Evolutionary conservation across 2,797 vertebrate genomes (phyloP).

Genomic region (Forpus xanthops): DNA sequence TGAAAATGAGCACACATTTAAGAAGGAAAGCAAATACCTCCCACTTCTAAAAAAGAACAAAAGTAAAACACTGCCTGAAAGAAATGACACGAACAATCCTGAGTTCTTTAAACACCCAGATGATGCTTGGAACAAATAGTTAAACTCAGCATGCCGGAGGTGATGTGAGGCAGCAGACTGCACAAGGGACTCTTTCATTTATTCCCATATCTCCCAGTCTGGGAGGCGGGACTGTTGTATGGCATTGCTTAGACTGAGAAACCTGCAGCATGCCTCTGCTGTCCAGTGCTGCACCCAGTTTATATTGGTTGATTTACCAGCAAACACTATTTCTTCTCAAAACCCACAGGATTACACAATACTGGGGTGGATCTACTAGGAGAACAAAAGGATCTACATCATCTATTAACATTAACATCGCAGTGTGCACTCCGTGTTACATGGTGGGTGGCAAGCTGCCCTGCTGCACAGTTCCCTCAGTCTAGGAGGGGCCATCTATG

Average conservation of each 20-base stretch:
- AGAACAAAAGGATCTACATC: background rate
- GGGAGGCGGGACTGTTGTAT: background rate
- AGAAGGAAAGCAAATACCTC: constrained; percentile 56
- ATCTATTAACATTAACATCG: background rate
- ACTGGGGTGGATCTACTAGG: background rate
- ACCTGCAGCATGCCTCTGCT: background rate
- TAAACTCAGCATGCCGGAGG: background rate
- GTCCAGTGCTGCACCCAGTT: background rate
- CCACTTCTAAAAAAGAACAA: constrained; percentile 39
- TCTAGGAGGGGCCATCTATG: fast-evolving
- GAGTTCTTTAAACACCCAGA: constrained; percentile 4
- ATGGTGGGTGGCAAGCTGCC: background rate
- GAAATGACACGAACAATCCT: background rate
- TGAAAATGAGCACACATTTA: constrained; percentile 55
- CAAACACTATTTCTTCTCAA: background rate
- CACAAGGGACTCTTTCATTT: background rate
- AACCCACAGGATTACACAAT: background rate
- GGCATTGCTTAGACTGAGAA: background rate
- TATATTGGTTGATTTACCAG: background rate
- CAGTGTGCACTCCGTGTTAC: background rate
- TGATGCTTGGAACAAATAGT: background rate
- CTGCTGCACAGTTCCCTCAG: background rate
- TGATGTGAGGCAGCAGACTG: background rate
- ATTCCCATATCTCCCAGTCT: background rate
- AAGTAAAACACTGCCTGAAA: constrained; percentile 29